Percentiles rank a stretch among this genome's conserved stretches.
Evolutionary conservation across 2,888 invertebrate genomes (phyloP).

Genomic region (Drosophila neutralis): DNA sequence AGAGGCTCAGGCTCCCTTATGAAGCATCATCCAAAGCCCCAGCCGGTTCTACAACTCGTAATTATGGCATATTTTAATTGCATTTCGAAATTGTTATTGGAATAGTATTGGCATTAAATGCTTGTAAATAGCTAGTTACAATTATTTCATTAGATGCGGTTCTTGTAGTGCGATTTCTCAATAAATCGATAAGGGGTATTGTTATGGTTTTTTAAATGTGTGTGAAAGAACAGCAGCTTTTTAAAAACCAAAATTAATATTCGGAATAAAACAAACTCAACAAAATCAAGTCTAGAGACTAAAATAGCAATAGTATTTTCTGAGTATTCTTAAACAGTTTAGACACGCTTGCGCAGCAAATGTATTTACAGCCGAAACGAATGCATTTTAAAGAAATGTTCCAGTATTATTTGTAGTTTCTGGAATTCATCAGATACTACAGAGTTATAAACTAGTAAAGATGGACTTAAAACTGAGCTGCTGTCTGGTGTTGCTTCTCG

Average conservation of each 20-base stretch:
- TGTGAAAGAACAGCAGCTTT: background rate
- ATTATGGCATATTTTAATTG: slow-evolving; percentile 77
- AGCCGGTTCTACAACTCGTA: slow-evolving; percentile 43
- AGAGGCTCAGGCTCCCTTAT: background rate
- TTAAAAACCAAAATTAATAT: background rate
- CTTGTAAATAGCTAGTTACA: slow-evolving; percentile 72
- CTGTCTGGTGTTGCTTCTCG: slow-evolving; percentile 1
- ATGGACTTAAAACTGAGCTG: slow-evolving; percentile 20
- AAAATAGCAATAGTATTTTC: background rate
- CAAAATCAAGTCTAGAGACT: background rate
- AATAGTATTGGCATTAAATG: slow-evolving; percentile 70
- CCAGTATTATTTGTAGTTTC: background rate
- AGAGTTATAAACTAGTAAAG: background rate
- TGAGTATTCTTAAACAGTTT: background rate
- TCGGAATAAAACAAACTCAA: background rate
- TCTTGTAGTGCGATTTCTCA: slow-evolving; percentile 11
- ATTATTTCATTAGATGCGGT: slow-evolving; percentile 69
- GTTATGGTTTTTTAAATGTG: background rate
- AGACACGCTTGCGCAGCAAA: slow-evolving; percentile 14
- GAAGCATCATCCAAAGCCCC: slow-evolving; percentile 17
- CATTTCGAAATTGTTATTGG: slow-evolving; percentile 59
- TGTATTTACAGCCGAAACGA: slow-evolving; percentile 15
- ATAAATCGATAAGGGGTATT: background rate
- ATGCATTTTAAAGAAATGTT: background rate
- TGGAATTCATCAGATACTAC: background rate